Percentiles rank a stretch among this genome's conserved stretches.
Conservation (phyloP, 2,113 vertebrate species). For the Gasterosteus aculeatus region DNA sequence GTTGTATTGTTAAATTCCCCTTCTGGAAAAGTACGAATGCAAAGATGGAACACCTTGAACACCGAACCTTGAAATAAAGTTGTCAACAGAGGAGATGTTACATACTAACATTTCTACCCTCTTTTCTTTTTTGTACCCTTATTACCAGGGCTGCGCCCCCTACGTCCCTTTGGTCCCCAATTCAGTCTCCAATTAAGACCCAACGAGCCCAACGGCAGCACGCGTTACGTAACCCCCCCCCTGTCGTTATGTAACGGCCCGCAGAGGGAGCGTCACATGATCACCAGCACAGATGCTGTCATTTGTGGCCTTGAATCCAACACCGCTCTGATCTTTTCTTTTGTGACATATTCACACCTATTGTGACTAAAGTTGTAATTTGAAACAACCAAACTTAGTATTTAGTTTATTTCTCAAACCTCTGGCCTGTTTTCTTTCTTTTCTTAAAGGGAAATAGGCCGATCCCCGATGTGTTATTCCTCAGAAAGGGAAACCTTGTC, state of each 20-base stretch:
- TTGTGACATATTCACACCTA: not conserved
- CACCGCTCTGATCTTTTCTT: not conserved
- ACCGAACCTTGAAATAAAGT: not conserved
- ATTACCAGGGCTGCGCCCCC: not conserved
- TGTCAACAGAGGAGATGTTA: not conserved
- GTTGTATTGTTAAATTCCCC: not conserved
- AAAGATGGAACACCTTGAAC: no score
- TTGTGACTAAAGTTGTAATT: not conserved
- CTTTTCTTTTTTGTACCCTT: not conserved
- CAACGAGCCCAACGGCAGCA: constrained; percentile 37
- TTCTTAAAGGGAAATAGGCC: no score
- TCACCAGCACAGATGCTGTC: constrained; percentile 1
- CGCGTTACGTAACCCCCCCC: constrained; percentile 57
- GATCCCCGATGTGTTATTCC: no score
- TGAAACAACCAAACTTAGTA: not conserved
- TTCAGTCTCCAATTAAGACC: constrained; percentile 61
- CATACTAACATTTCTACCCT: not conserved
- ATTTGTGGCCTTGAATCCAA: not conserved
- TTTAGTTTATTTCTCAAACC: no score
- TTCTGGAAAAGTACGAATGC: not conserved
- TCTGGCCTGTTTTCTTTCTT: no score
- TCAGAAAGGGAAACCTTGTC: constrained; percentile 2
- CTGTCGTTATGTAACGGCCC: constrained; percentile 54
- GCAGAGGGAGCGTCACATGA: constrained; percentile 54
- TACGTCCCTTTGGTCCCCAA: constrained; percentile 31